A percentile compares a stretch with the other conserved stretches of the same genome.
Conservation (phyloP, 2,113 vertebrate species). For the Clarias gariepinus region DNA sequence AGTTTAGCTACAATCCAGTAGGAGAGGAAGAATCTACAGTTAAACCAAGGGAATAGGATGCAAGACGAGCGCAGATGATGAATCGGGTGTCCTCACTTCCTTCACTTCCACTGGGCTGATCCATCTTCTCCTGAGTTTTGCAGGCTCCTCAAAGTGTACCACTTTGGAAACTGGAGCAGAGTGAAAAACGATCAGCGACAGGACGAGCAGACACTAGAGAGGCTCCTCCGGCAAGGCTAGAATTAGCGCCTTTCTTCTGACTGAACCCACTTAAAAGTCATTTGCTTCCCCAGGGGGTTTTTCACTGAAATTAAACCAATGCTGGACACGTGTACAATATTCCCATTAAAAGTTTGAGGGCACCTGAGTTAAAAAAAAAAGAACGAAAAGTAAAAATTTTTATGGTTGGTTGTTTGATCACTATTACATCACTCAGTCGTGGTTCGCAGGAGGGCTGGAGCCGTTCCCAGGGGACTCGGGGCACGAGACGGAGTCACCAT, state of each 20-base stretch:
- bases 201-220: constrained; percentile 62
- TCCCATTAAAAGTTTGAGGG: not conserved
- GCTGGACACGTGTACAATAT: not conserved
- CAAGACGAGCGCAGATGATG: constrained; percentile 42
- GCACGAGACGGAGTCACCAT: no score
- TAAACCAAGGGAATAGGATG: constrained; percentile 27
- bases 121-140: constrained; percentile 48
- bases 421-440: not conserved
- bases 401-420: not conserved
- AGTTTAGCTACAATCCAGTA: constrained; percentile 1
- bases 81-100: constrained; percentile 47
- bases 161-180: constrained; percentile 66
- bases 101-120: constrained; percentile 49
- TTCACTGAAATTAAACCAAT: constrained; percentile 46
- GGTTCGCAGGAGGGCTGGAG: no score
- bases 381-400: not conserved
- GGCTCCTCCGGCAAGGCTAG: constrained; percentile 65
- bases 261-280: constrained; percentile 47
- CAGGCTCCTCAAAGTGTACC: constrained; percentile 27
- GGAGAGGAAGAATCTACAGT: constrained; percentile 9
- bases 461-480: no score
- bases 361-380: not conserved
- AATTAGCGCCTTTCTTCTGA: constrained; percentile 62
- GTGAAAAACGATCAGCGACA: constrained; percentile 70
- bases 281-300: constrained; percentile 14